These are phyloP conservation scores for Lathamus discolor DNA, from an alignment of 2,113 vertebrate species.

Conservation along the genomic window DNA sequence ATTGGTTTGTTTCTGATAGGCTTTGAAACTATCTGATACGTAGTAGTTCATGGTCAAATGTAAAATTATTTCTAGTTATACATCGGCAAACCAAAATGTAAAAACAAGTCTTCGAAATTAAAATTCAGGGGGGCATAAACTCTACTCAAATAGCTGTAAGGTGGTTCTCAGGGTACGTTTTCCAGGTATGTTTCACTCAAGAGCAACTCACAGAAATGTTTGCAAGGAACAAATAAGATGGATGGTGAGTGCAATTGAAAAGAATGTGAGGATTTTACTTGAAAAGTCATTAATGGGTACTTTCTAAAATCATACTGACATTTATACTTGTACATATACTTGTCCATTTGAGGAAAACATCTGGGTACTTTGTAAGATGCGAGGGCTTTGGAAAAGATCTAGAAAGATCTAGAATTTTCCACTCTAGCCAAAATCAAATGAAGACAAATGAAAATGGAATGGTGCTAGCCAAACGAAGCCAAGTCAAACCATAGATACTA, in stretches of 20 bases:
- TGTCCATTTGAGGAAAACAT: slow-evolving; percentile 18
- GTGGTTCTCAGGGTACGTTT: background rate
- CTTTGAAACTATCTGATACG: background rate
- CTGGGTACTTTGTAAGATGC: slow-evolving; percentile 10
- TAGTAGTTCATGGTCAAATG: background rate
- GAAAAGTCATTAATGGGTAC: slow-evolving; percentile 20
- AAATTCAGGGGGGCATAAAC: background rate
- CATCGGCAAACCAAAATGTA: background rate
- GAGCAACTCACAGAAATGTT: background rate
- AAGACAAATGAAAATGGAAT: slow-evolving; percentile 43
- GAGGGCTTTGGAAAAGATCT: slow-evolving; percentile 29
- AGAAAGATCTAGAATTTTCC: slow-evolving; percentile 21
- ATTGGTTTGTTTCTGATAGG: background rate
- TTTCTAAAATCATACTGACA: slow-evolving; percentile 36
- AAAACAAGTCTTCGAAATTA: background rate
- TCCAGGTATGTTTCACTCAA: slow-evolving; percentile 13
- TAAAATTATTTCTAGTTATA: background rate
- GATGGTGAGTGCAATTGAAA: background rate
- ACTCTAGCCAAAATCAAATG: slow-evolving; percentile 36
- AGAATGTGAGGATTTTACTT: slow-evolving; percentile 41
- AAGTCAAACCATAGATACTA: slow-evolving; percentile 5
- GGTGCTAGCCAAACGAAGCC: background rate
- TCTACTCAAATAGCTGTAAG: background rate
- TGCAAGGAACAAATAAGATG: slow-evolving; percentile 1
- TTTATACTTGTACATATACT: slow-evolving; percentile 9